Conservation (phyloP, 2,113 vertebrate species). For the Sakesphorus luctuosus region DNA sequence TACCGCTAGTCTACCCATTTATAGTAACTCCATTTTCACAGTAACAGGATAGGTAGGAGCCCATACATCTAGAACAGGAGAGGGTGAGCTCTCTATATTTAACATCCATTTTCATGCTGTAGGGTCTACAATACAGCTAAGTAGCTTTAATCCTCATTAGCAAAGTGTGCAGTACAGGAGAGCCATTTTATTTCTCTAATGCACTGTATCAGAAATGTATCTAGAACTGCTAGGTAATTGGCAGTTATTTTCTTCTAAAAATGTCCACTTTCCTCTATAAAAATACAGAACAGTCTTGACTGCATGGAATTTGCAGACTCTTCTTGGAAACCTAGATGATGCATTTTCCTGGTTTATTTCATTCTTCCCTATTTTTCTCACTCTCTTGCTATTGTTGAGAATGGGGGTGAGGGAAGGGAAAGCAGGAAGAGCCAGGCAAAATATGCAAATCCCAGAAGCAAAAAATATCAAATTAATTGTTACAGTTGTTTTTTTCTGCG, state of each 20-base stretch:
- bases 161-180: not conserved
- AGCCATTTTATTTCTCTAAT: not conserved
- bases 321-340: not conserved
- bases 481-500: not conserved
- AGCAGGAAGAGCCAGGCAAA: not conserved
- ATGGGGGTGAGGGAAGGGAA: not conserved
- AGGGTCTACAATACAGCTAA: not conserved
- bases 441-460: not conserved
- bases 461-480: not conserved
- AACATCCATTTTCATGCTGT: not conserved
- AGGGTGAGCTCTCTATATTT: not conserved
- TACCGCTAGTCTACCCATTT: not conserved
- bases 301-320: not conserved
- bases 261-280: not conserved
- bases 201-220: not conserved
- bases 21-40: not conserved
- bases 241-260: not conserved
- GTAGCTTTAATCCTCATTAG: not conserved
- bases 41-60: not conserved
- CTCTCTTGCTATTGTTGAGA: not conserved
- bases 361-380: not conserved
- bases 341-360: not conserved
- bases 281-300: not conserved
- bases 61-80: not conserved
- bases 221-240: not conserved